Evolutionary conservation across 2,797 vertebrate species (phyloP), one percentile per base, ranked within the genome.

Genomic region (Danio tinwini): DNA sequence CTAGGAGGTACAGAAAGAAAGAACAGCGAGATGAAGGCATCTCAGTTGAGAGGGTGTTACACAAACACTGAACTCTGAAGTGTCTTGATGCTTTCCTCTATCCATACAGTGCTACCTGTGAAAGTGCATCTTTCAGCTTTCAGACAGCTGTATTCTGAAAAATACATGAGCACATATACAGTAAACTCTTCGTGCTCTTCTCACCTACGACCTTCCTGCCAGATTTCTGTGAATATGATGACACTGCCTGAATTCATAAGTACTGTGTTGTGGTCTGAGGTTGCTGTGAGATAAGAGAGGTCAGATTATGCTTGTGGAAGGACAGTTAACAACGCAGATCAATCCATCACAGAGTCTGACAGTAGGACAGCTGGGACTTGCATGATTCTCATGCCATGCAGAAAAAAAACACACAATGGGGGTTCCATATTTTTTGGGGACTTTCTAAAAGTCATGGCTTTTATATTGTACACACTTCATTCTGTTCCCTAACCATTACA

Each of bases 351-450:
- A 5, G 39, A 53, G 68, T 42, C 21, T 47, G 55, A 74, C 42
- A 62, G 21, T 17, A 16, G n/a, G 55, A 61, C 56, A 74, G 16
- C 56, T 12, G 56, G 59, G 21, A 37, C 19, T 16, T 40, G 9
- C 14, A 53, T 42, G 21, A 69, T 52, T 21, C 14, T 64, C 40
- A 44, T 45, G 19, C 40, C 7, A 21, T 19, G 17, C 17, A 29
- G 58, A 45, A 73, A 63, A 63, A 62, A 69, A 76, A 80, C 49
- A 76, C 69, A 86, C 84, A 4, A 11, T 50, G 10, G 8, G 8
- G 3, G 10, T 50, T 50, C 14, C 13, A 50, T 50, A 49, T 13
- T 52, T 52, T 52, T 10, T 7, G 45, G 7, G 45, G 45, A 47
- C 45, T 47, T 47, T 12, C 5, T 47, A 12, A 47, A 47, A 47